Evolutionary conservation across 35 echinoderm and acorn worm genomes (phyloP).

Genomic region (Lytechinus variegatus): DNA sequence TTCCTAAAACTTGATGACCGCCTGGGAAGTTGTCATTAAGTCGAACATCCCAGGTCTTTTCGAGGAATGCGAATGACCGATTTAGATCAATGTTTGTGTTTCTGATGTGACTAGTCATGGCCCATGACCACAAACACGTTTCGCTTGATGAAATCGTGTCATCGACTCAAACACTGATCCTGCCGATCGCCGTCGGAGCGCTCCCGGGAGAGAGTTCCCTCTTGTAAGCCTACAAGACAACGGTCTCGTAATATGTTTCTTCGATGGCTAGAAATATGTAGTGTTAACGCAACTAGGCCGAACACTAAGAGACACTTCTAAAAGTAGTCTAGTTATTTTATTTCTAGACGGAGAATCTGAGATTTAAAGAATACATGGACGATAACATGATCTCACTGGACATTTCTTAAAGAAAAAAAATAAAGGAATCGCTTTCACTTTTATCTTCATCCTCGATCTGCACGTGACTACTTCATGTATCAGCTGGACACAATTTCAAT

Average conservation of each 20-base stretch:
- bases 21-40: not conserved
- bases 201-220: not conserved
- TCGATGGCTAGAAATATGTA: not conserved
- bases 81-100: conserved; percentile 4
- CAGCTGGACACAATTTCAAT: too few relatives aligned
- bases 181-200: not conserved
- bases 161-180: not conserved
- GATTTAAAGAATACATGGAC: not conserved
- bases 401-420: too few relatives aligned
- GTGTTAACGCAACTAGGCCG: not conserved
- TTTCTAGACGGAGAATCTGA: not conserved
- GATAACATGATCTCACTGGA: too few relatives aligned
- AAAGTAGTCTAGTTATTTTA: not conserved
- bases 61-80: not conserved
- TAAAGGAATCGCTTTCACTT: too few relatives aligned
- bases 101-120: not conserved
- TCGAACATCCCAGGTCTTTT: not conserved
- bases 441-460: too few relatives aligned
- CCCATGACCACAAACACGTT: not conserved
- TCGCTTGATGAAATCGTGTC: not conserved
- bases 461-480: too few relatives aligned
- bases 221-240: not conserved
- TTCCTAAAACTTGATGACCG: not conserved
- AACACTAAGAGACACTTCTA: not conserved
- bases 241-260: not conserved